Base-by-base conservation (phyloP, 2,113 vertebrate genomes). In the Oreochromis niloticus region DNA sequence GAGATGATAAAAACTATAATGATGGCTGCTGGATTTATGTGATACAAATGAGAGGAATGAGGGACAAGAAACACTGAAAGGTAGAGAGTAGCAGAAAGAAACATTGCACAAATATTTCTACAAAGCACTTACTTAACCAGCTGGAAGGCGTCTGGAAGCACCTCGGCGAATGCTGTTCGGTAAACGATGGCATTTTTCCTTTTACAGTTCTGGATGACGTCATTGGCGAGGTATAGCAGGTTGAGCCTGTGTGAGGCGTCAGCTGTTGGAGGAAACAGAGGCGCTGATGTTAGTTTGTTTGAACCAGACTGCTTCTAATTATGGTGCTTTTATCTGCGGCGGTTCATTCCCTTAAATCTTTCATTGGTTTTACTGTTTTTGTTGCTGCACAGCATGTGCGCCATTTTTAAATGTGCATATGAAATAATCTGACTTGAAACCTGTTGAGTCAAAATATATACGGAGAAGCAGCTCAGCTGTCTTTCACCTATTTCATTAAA, bases 151-250 rank as follows among this genome's bases (percentile, higher is more conserved):
- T 99, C 98, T 0, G 97, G 97, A 6, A 99, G 97, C 80, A 99
- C 97, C 32, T 99, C 98, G 0, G 99, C 97, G 12, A 99, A 99
- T 0, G 98, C 97, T 1, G 98, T 97, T 0, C 98, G 97, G 81
- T 99, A 99, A 8, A 99, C 97, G 1, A 99, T 97, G 16, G 99
- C 98, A 0, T 99, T 99, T 92, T 97, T 99, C 82, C 98, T 97
- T 91, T 99, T 99, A 95, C 98, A 99, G 94, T 99, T 99, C 96
- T 99, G 99, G 84, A 99, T 99, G 90, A 99, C 97, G 17, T 99
- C 98, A 2, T 99, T 99, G 93, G 99, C 98, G 83, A 99, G 89
- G 94, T 99, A 99, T 81, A 99, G 96, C 59, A 99, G 97, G 95
- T 99, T 99, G 87, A 99, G 95, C 9, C 98, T 96, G 83, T 99